A percentile compares a stretch with the other conserved stretches of the same genome.
Conservation (phyloP, 1,140 invertebrate genomes). For the Zeugodacus cucurbitae region DNA sequence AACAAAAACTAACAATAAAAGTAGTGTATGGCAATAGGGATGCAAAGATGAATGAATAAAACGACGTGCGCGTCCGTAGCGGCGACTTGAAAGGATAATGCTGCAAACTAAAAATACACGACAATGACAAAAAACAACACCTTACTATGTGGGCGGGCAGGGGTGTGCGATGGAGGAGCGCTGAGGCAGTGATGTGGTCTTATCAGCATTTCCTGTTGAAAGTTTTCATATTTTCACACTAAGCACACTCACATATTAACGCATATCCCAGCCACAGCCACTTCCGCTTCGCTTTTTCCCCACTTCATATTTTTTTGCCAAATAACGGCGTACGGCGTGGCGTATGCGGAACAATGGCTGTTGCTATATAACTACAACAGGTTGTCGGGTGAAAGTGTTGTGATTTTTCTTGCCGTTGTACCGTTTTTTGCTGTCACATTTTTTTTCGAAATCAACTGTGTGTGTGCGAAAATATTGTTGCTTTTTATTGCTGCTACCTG, state of each 20-base stretch:
- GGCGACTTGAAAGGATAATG: conserved; percentile 25
- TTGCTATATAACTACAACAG: conserved; percentile 5
- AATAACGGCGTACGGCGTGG: background rate
- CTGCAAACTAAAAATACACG: background rate
- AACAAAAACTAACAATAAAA: conserved; percentile 34
- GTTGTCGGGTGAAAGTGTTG: conserved; percentile 33
- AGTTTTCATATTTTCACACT: conserved; percentile 64
- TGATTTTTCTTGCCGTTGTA: background rate
- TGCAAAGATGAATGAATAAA: conserved; percentile 33
- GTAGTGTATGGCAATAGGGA: conserved; percentile 10
- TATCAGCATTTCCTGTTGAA: conserved; percentile 66
- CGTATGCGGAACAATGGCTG: conserved; percentile 14
- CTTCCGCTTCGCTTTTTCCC: background rate
- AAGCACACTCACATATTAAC: background rate
- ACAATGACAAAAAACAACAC: background rate
- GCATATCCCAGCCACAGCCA: background rate
- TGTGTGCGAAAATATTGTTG: background rate
- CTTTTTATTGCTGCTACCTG: background rate
- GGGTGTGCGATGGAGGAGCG: background rate
- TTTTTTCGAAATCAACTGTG: background rate
- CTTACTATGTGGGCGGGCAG: background rate
- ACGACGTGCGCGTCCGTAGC: conserved; percentile 31
- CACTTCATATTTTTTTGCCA: background rate
- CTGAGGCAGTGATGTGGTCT: conserved; percentile 51
- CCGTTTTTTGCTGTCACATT: background rate